phyloP scores from a whole-genome alignment of 1,140 invertebrate genomes.

The Fopius arisanus region DNA sequence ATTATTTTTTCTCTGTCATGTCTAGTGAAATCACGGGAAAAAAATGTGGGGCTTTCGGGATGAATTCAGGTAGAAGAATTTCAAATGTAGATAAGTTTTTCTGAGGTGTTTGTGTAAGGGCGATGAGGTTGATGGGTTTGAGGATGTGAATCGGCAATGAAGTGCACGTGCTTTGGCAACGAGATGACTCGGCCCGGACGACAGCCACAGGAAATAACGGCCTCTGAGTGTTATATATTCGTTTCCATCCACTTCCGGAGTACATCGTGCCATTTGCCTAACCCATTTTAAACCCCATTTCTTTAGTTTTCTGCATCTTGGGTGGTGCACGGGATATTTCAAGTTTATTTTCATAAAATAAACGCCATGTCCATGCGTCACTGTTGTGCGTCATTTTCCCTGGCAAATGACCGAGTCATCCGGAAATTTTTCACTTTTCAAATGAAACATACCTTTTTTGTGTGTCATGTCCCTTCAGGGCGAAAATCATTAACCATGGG shows the following conservation, averaged over 20 bases:
- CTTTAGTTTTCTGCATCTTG: not conserved
- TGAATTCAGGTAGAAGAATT: not conserved
- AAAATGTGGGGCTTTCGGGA: not conserved
- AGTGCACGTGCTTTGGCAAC: slow-evolving; percentile 38
- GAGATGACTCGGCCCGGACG: slow-evolving; percentile 35
- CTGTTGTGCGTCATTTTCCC: too few species aligned
- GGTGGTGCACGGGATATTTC: not conserved
- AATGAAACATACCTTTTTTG: too few species aligned
- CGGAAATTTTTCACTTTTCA: too few species aligned
- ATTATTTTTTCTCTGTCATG: not conserved
- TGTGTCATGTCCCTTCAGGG: too few species aligned
- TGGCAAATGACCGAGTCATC: too few species aligned
- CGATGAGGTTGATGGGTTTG: not conserved
- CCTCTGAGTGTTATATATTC: slow-evolving; percentile 38
- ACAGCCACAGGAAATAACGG: slow-evolving; percentile 56
- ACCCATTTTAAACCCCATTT: not conserved
- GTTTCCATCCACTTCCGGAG: slow-evolving; percentile 49
- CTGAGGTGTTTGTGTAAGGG: not conserved
- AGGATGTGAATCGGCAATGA: slow-evolving; percentile 9
- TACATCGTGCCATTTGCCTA: not conserved
- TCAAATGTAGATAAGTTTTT: not conserved
- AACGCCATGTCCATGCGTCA: too few species aligned
- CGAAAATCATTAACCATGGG: too few species aligned
- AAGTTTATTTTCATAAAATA: too few species aligned
- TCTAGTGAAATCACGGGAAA: not conserved